Percentiles rank a stretch among this genome's conserved stretches.
Conservation (phyloP, 2,888 invertebrate genomes). For the Lasioglossum zephyrum region DNA sequence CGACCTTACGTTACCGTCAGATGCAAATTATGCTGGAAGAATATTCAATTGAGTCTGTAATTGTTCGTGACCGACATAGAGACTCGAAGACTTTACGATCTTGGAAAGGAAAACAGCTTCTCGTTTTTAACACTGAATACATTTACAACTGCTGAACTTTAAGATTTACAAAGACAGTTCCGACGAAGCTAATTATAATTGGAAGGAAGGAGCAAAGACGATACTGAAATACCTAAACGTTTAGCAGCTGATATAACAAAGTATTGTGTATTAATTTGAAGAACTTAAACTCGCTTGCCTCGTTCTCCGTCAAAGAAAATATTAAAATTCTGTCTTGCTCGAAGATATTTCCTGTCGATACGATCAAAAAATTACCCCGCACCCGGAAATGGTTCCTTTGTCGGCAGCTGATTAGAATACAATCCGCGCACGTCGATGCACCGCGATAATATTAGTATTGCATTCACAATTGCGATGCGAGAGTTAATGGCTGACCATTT, state of each 20-base stretch:
- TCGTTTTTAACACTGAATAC: not conserved
- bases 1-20: constrained; percentile 21
- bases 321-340: constrained; percentile 38
- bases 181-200: not conserved
- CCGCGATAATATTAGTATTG: constrained; percentile 27
- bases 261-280: not conserved
- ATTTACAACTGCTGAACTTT: not conserved
- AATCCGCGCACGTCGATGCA: constrained; percentile 40
- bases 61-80: constrained; percentile 53
- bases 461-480: constrained; percentile 1
- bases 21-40: constrained; percentile 53
- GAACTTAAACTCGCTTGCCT: constrained; percentile 5
- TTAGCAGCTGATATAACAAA: not conserved
- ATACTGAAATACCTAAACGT: not conserved
- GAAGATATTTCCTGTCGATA: constrained; percentile 49
- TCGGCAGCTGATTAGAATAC: constrained; percentile 54
- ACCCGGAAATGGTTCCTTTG: constrained; percentile 51
- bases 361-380: constrained; percentile 36
- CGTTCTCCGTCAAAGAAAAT: not conserved
- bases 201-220: not conserved
- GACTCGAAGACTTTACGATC: constrained; percentile 33
- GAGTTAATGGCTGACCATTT: constrained; percentile 9
- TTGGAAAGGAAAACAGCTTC: constrained; percentile 25
- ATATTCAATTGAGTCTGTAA: constrained; percentile 56
- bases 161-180: not conserved